phyloP scores from a whole-genome alignment of 2,888 invertebrate species.

The Tetragnatha montana region DNA sequence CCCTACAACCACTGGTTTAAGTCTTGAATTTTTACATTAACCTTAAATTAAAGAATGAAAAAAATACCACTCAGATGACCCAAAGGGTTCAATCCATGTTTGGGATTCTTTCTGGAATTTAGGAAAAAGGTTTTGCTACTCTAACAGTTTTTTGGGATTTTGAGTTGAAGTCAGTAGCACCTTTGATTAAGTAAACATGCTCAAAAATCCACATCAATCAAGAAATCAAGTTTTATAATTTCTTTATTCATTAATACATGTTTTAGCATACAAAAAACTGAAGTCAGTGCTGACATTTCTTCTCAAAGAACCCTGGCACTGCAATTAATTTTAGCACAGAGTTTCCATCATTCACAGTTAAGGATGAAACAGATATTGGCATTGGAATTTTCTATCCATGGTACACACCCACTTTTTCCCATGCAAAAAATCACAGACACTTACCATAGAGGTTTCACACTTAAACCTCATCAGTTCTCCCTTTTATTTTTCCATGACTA shows the following conservation, averaged over 20 bases:
- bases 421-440: slow-evolving; percentile 63
- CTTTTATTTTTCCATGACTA: slow-evolving; percentile 44
- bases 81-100: too few relatives aligned
- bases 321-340: slow-evolving; percentile 49
- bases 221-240: not conserved
- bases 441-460: slow-evolving; percentile 24
- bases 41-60: too few relatives aligned
- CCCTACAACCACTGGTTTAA: too few relatives aligned
- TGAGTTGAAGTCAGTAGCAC: too few relatives aligned
- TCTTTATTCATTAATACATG: slow-evolving; percentile 55
- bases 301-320: slow-evolving; percentile 55
- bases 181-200: too few relatives aligned
- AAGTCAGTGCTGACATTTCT: slow-evolving; percentile 43
- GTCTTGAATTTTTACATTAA: too few relatives aligned
- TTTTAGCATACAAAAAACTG: slow-evolving; percentile 64
- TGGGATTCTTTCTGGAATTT: too few relatives aligned
- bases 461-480: slow-evolving; percentile 29
- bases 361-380: slow-evolving; percentile 62
- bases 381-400: slow-evolving; percentile 63
- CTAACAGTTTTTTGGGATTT: too few relatives aligned
- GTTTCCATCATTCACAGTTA: slow-evolving; percentile 46
- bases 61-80: too few relatives aligned
- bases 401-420: slow-evolving; percentile 52
- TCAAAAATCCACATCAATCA: too few relatives aligned
- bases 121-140: too few relatives aligned